Base-by-base conservation (phyloP, 2,113 vertebrate species). In the Leiothrix lutea region DNA sequence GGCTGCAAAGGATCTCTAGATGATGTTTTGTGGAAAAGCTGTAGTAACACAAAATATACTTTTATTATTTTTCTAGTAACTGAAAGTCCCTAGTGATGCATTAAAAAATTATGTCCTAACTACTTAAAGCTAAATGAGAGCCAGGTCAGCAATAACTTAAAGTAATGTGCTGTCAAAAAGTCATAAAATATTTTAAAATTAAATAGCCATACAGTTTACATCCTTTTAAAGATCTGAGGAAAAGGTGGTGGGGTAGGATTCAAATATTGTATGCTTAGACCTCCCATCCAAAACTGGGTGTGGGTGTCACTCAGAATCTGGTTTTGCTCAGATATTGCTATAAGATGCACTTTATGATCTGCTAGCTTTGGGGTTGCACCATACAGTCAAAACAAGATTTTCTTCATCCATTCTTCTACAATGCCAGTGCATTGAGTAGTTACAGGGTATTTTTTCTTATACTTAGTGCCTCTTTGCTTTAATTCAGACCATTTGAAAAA, bases 211-310 rank as follows among this genome's bases (percentile, higher is more conserved):
- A 38, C 8, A 29, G 23, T 45, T 86, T 67, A 12, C 3, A 3
- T 65, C 7, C 9, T 69, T 90, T 61, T 80, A 73, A 61, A 66
- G 35, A 54, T 83, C 21, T 4, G 2, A 14, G 25, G 19, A 21
- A 54, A 45, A 42, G 4, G 5, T 72, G 19, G 3, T 16, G 1
- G 5, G 3, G 2, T 4, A 1, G 18, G 5, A 11, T 80, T 86
- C 54, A 57, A 51, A 24, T 20, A 44, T 13, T 0, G 0, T 23
- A 13, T 0, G 0, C 14, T 72, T 38, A 53, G 14, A 44, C 47
- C 20, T 92, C 29, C 33, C 33, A 44, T 80, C 54, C n/a, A 65
- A 54, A 86, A 62, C 38, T 23, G 3, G 5, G 4, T 61, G 12
- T 23, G 3, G 5, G 4, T 61, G 14, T 61, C 14, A n/a, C 3